Evolutionary conservation across 2,888 invertebrate species (phyloP), one percentile per base, ranked within the genome.

Genomic region (Spisula solida): DNA sequence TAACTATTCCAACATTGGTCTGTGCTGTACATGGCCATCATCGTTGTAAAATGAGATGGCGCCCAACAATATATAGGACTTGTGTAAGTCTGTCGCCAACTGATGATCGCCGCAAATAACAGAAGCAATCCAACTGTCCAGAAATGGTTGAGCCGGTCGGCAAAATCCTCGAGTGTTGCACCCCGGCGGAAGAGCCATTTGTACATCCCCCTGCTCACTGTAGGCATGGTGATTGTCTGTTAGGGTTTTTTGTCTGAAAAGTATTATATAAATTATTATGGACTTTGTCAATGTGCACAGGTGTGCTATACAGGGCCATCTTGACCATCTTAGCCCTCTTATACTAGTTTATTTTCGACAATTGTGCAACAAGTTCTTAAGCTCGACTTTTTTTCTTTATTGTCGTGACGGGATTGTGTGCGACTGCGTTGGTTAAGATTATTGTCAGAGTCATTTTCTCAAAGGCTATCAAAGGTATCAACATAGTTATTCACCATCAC

Each of bases 91-190:
- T 92, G 92, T 34, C 84, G 86, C 90, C 89, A 92, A 83, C 87
- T 90, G 1, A 90, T 84, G 31, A 91, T 66, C 12, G 80, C 60
- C 2, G 86, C 88, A 10, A 91, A 79, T 5, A 92, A 20, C 16
- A 91, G 82, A n/a, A 92, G 86, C 8, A 92, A 60, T 14, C 89
- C 90, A 66, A 90, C 86, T 48, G 92, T 91, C 92, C 92, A 92
- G 70, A 90, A 75, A 82, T 91, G 90, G 81, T 86, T 92, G 25
- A 92, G 87, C 2, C 92, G 81, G 87, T 92, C 92, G 0, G 92
- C 86, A 48, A 90, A 87, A 70, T 91, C 90, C 31, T 91, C 92
- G 1, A 92, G 70, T 16, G 66, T 56, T n/a, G 92, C 90, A 8
- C 87, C 85, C 29, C 88, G 31, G 1, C 78, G 25, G n/a, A 88